These are phyloP conservation scores for Rousettus leschenaultii DNA, from an alignment of 2,113 vertebrate genomes.

Conservation along the genomic window DNA sequence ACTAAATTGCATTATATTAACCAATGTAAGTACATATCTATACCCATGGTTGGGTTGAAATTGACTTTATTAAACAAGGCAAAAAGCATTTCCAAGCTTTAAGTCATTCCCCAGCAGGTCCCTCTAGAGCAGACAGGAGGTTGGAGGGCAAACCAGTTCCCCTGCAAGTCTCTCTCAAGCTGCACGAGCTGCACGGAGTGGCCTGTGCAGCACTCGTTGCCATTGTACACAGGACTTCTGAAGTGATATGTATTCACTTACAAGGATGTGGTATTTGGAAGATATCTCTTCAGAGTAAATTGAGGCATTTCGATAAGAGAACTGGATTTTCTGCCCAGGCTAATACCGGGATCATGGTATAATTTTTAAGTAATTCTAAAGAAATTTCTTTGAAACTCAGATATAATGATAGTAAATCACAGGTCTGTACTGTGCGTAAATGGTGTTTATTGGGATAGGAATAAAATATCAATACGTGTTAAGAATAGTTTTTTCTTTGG, in stretches of 20 bases:
- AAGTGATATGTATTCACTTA: background rate
- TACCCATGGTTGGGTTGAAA: background rate
- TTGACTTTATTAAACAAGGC: background rate
- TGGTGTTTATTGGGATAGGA: background rate
- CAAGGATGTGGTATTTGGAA: background rate
- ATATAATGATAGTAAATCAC: background rate
- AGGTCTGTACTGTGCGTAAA: background rate
- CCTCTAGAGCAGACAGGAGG: background rate
- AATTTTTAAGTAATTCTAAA: background rate
- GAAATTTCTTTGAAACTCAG: background rate
- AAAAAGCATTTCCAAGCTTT: background rate
- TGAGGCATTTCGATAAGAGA: background rate
- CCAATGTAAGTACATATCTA: background rate
- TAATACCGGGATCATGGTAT: background rate
- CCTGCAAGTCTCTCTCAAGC: background rate
- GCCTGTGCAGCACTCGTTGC: background rate
- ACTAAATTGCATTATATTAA: background rate
- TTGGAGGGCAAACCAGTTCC: too few relatives aligned
- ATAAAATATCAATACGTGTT: background rate
- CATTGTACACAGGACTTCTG: too few relatives aligned
- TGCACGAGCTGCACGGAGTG: rapidly evolving
- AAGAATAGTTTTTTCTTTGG: background rate
- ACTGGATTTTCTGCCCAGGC: background rate
- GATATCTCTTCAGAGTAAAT: background rate
- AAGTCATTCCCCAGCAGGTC: background rate